Base-by-base conservation (phyloP, 35 echinoderm and acorn worm species). In the Chiridota heheva region DNA sequence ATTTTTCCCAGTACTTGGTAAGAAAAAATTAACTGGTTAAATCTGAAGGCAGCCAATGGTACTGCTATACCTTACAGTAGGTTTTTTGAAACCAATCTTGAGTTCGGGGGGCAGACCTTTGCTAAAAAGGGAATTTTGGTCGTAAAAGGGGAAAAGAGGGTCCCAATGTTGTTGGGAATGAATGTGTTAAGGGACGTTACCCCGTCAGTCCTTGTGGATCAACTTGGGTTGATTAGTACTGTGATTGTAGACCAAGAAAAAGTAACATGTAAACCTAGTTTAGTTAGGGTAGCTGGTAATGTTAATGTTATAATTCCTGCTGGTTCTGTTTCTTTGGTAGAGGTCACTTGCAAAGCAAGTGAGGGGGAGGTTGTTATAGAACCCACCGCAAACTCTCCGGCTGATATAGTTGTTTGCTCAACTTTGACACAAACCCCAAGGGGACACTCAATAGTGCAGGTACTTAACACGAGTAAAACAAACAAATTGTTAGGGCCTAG, bases 241-340 rank as follows among this genome's bases (percentile, higher is more conserved):
- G 48, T 53, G 12, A 53, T 53, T 22, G 48, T 22, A 53, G 48
- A 53, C 22, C 12, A 22, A 53, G 48, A 22, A 22, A 12, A 26
- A n/a, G 55, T 17, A n/a, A 22, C 25, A 1, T 24, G 34, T 49
- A 74, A 25, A 4, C n/a, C 55, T 12, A 47, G 70, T 36, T 47
- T 74, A 27, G 70, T 74, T 74, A 42, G 70, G 45, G 70, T 74
- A 5, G 44, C 70, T 74, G 70, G 70, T 48, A 74, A 28, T 33
- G 70, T 42, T 12, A 74, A 49, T 17, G 70, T 74, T 27, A 44
- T 42, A 74, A 36, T 74, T 35, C 70, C 70, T 32, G 70, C 70
- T 29, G 22, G 44, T 48, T 74, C 70, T 33, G 10, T 36, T 27
- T 47, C 27, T 48, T 12, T 26, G 15, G 39, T 74, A 44, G 69